These are phyloP conservation scores for Carterocephalus palaemon DNA, from an alignment of 2,888 invertebrate species.

Conservation along the genomic window DNA sequence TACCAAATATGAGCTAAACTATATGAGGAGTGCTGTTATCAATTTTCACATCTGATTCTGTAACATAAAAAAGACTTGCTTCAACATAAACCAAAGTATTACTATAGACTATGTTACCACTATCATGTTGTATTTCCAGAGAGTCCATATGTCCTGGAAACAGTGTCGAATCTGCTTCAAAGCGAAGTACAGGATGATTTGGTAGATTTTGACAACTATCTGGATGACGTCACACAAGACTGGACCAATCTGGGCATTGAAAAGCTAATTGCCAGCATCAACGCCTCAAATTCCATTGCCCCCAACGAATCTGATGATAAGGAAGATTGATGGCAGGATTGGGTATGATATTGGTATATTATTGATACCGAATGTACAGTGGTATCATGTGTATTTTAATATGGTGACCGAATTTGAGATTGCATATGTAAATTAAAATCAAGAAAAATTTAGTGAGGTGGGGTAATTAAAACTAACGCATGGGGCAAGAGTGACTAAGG, in stretches of 20 bases:
- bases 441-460: too few species aligned
- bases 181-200: constrained; percentile 86
- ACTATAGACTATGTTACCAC: too few species aligned
- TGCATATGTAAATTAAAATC: too few species aligned
- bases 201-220: constrained; percentile 98
- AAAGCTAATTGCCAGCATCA: constrained; percentile 59
- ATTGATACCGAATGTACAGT: too few species aligned
- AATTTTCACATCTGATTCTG: too few species aligned
- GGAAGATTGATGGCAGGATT: constrained; percentile 14
- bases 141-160: constrained; percentile 75
- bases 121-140: constrained; percentile 63
- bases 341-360: constrained; percentile 1
- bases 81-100: too few species aligned
- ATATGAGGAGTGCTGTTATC: too few species aligned
- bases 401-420: constrained; percentile 9
- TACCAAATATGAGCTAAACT: too few species aligned
- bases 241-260: constrained; percentile 88
- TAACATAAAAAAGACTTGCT: too few species aligned
- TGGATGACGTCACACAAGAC: constrained; percentile 92
- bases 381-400: constrained; percentile 7
- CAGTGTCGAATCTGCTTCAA: constrained; percentile 85
- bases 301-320: constrained; percentile 26
- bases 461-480: too few species aligned
- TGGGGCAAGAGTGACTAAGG: too few species aligned
- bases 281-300: constrained; percentile 28